Percentiles rank a stretch among this genome's conserved stretches.
phyloP scores from a whole-genome alignment of 2,888 invertebrate genomes.

The Tetragonisca angustula region DNA sequence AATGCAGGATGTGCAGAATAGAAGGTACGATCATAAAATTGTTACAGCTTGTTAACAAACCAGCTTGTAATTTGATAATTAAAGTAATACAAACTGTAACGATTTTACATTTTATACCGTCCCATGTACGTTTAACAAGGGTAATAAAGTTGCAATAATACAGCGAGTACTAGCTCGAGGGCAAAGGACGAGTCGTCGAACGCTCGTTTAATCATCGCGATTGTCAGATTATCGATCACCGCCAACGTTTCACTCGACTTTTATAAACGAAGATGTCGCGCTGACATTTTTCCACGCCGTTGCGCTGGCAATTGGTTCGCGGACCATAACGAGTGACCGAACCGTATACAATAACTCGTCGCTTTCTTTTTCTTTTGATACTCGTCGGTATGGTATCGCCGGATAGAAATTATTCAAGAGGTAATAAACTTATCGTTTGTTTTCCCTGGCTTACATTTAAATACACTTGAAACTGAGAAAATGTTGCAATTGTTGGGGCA shows the following conservation, averaged over 20 bases:
- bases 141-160: constrained; percentile 24
- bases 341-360: no score
- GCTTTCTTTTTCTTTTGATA: no score
- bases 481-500: no score
- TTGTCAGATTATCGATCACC: not conserved
- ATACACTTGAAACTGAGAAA: no score
- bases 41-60: not conserved
- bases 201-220: not conserved
- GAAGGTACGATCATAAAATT: not conserved
- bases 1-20: not conserved
- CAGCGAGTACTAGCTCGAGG: constrained; percentile 15
- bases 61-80: not conserved
- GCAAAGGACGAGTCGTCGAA: not conserved
- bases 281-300: constrained; percentile 37
- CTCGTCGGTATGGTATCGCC: no score
- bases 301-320: no score
- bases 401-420: no score
- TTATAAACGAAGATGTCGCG: not conserved
- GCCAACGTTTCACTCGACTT: not conserved
- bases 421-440: no score
- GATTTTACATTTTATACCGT: not conserved
- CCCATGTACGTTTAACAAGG: constrained; percentile 3
- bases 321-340: no score
- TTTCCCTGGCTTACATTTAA: no score
- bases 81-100: not conserved